A percentile compares a stretch with the other conserved stretches of the same genome.
These are phyloP conservation scores for Melozone crissalis DNA, from an alignment of 2,113 vertebrate genomes.

Conservation along the genomic window DNA sequence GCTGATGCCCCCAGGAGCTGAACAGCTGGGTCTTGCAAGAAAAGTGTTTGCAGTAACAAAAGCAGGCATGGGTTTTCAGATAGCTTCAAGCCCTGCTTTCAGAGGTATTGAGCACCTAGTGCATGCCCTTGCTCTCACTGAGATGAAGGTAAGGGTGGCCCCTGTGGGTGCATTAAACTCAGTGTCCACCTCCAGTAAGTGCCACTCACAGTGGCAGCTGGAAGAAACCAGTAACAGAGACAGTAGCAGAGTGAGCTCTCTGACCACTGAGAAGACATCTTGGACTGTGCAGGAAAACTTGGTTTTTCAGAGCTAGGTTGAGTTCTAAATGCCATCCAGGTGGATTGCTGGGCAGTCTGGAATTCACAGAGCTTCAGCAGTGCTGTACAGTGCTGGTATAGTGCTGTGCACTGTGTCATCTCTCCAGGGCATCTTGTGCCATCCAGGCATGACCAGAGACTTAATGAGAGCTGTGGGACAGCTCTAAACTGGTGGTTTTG, in stretches of 20 bases:
- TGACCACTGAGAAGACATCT: neutral
- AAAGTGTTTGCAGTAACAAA: neutral
- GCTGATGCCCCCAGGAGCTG: neutral
- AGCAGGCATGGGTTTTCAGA: neutral
- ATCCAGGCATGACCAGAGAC: neutral
- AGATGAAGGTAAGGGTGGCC: accelerated
- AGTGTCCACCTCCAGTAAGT: neutral
- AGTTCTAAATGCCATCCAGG: neutral
- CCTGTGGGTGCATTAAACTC: neutral
- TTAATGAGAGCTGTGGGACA: neutral
- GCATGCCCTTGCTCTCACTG: neutral
- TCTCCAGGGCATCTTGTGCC: neutral
- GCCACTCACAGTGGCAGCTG: neutral
- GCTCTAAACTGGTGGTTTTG: neutral
- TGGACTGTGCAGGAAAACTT: neutral
- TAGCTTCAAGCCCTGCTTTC: neutral
- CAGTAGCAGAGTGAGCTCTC: neutral
- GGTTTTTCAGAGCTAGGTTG: neutral
- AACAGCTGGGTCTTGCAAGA: neutral
- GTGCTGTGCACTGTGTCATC: neutral
- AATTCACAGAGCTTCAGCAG: neutral
- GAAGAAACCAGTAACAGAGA: neutral
- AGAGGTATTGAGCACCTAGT: neutral
- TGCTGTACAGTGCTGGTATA: neutral
- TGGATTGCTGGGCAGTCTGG: neutral